A percentile compares a stretch with the other conserved stretches of the same genome.
These are phyloP conservation scores for Hylaeus anthracinus DNA, from an alignment of 1,140 invertebrate species.

Conservation along the genomic window DNA sequence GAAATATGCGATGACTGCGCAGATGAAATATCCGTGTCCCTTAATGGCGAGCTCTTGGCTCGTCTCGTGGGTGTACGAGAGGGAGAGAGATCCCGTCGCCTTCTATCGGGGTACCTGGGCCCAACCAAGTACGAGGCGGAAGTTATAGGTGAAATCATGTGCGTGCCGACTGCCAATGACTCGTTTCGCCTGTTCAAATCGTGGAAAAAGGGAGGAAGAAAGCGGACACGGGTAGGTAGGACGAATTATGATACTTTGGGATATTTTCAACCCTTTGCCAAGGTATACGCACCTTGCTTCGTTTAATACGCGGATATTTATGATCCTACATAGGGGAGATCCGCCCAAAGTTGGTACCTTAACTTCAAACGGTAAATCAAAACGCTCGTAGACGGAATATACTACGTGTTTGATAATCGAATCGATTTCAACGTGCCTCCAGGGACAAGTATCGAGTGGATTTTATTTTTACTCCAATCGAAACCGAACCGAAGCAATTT, in stretches of 20 bases:
- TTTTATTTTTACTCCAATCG: no score
- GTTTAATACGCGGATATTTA: no score
- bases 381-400: no score
- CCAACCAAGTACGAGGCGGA: slow-evolving; percentile 13
- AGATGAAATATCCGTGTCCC: slow-evolving; percentile 76
- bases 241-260: no score
- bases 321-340: no score
- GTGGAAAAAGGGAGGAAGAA: not conserved
- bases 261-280: not conserved
- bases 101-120: slow-evolving; percentile 36
- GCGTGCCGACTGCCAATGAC: slow-evolving; percentile 1
- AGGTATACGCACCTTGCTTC: no score
- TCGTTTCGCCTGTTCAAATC: slow-evolving; percentile 22
- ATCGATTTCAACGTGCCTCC: no score
- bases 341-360: no score
- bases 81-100: slow-evolving; percentile 49
- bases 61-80: slow-evolving; percentile 51
- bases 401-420: no score
- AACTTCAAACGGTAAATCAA: no score
- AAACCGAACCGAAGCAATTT: no score
- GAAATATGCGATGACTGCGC: slow-evolving; percentile 77
- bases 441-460: no score
- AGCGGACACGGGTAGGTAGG: not conserved
- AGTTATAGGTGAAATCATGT: slow-evolving; percentile 36
- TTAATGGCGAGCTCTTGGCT: slow-evolving; percentile 68